A percentile compares a stretch with the other conserved stretches of the same genome.
phyloP scores from a whole-genome alignment of 1,140 invertebrate genomes.

The Brevipalpus yothersi region DNA sequence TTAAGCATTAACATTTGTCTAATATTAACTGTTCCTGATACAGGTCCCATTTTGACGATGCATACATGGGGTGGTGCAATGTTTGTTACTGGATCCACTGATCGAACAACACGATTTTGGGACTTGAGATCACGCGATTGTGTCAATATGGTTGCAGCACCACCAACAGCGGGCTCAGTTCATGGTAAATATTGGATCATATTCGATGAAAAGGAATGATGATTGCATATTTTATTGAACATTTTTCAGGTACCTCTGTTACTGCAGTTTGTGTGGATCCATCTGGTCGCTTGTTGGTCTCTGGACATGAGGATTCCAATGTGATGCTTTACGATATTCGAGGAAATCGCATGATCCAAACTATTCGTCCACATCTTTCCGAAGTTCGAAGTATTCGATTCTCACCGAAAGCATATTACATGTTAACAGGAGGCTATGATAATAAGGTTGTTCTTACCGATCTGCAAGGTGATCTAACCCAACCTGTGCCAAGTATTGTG shows the following conservation, averaged over 20 bases:
- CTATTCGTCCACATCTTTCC: constrained; percentile 72
- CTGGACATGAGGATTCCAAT: constrained; percentile 88
- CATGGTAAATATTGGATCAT: constrained; percentile 11
- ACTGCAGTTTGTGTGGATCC: constrained; percentile 87
- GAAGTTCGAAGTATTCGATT: constrained; percentile 87
- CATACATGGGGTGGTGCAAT: constrained; percentile 93
- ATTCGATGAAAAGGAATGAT: not conserved
- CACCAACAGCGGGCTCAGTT: constrained; percentile 34
- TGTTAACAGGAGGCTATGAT: constrained; percentile 91
- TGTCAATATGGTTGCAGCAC: constrained; percentile 59
- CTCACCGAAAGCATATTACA: constrained; percentile 87
- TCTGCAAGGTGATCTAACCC: constrained; percentile 70
- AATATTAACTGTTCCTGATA: not conserved
- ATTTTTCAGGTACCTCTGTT: constrained; percentile 39
- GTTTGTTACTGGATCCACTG: constrained; percentile 90
- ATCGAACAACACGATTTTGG: constrained; percentile 90
- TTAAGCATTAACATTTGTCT: too few relatives aligned
- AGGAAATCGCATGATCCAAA: constrained; percentile 69
- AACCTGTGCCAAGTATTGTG: constrained; percentile 72
- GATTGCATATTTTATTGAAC: too few relatives aligned
- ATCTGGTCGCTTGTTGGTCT: constrained; percentile 70
- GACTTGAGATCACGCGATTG: constrained; percentile 64
- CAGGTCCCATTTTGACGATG: constrained; percentile 54
- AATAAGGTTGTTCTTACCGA: constrained; percentile 83
- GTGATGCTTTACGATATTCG: constrained; percentile 85